Base-by-base conservation (phyloP, 2,888 invertebrate species). In the Nasonia oneida region DNA sequence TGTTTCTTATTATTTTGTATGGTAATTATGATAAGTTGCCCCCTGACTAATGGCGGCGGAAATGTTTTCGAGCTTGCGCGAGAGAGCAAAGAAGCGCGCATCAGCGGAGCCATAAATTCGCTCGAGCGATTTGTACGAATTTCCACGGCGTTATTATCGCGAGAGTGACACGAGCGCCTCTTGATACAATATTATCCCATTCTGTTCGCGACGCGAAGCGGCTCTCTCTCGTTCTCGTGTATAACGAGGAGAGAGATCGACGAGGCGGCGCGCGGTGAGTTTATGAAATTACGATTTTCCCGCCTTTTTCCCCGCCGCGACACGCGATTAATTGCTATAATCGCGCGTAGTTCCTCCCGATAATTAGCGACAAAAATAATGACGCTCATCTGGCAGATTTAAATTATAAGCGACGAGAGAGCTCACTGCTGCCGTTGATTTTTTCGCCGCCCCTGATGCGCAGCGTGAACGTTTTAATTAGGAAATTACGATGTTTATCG, bases 1-100 rank as follows among this genome's bases (percentile, higher is more conserved):
- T 81, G 85, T 85, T 85, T 85, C 85, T 87, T 85, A 87, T 87
- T 87, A 87, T 85, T 85, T 83, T 77, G 71, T 37, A 67, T 78
- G 82, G 79, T 85, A 84, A 84, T 81, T 85, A 79, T 80, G 85
- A 85, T 79, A 83, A 85, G 84, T 85, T 76, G 84, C 71, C 78
- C 33, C 42, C 53, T 37, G 81, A 67, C 86, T 76, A 84, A 74
- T 84, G 80, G 80, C 71, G 42, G 33, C 61, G 85, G 82, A 82
- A 82, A 77, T 74, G 77, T 75, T 85, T 74, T 67, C 42, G 37
- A 57, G 29, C 76, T 37, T 37, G 67, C 50, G 67, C 50, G 23
- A 29, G 29, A 29, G 29, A 53, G 57, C 37, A 61, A 61, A 67
- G 33, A 50, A 64, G 29, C 5, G 29, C 5, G 12, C 8, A 37